Evolutionary conservation across 2,797 vertebrate genomes (phyloP), one percentile per base, ranked within the genome.

Genomic region (Pseudochirops cupreus): DNA sequence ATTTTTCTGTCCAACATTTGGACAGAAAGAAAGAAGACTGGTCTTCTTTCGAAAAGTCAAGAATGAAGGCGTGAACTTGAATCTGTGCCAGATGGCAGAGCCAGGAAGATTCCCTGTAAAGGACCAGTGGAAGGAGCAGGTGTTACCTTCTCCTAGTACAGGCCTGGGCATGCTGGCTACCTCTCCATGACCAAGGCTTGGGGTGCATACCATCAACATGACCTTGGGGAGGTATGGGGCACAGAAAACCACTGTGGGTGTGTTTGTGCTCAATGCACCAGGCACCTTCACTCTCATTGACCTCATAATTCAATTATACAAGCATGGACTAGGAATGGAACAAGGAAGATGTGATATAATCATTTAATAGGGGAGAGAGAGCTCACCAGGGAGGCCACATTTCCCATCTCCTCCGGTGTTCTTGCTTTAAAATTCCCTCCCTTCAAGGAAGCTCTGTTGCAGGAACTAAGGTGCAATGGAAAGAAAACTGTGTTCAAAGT

Each of bases 21-120:
- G 39, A 82, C 67, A 82, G 67, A 39, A 39, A 58, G 5, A 74
- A 39, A 33, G 59, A 74, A 74, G 67, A 1, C n/a, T 82, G 18
- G 16, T 82, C 2, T 10, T 46, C 18, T 39, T 46, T 24, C 21
- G n/a, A 46, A 82, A 46, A 82, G 74, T 82, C 74, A 82, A 11
- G 74, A 82, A 46, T 46, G 39, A 82, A 24, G 31, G 39, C 10
- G 2, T 82, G 39, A 46, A 11, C 39, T 46, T 24, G 74, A 26
- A 5, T 82, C 39, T 0, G 0, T 9, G n/a, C 39, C n/a, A 46
- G n/a, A 7, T 10, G 39, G 21, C 9, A 2, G n/a, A 46, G 21
- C 39, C 21, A 82, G 2, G 21, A 24, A 2, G 9, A 46, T 39
- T 82, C 62, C 12, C 33, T 16, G 33, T n/a, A 28, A 26, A 39